Conservation (phyloP, 2,888 invertebrate species). For the Phrixothrix hirtus region DNA sequence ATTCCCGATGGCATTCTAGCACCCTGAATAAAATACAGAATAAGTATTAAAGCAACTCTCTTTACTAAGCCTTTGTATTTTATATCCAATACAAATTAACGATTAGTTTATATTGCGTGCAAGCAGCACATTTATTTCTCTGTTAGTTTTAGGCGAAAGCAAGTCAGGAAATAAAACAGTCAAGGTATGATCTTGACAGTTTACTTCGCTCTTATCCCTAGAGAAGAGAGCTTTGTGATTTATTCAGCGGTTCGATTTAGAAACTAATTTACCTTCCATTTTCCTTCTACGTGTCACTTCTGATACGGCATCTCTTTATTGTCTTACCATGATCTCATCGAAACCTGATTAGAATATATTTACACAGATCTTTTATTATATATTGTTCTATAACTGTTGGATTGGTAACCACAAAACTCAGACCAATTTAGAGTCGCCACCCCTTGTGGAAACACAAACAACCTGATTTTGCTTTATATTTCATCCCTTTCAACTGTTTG, state of each 20-base stretch:
- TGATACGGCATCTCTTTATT: slow-evolving; percentile 22
- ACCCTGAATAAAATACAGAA: slow-evolving; percentile 30
- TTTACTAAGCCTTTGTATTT: slow-evolving; percentile 5
- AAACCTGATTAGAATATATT: slow-evolving; percentile 28
- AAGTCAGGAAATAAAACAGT: slow-evolving; percentile 5
- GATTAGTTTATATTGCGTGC: slow-evolving; percentile 17
- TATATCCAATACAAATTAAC: slow-evolving; percentile 26
- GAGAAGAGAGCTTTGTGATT: slow-evolving; percentile 32
- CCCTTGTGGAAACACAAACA: too few species aligned
- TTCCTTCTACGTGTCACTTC: slow-evolving; percentile 32
- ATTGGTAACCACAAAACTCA: too few species aligned
- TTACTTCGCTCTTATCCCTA: slow-evolving; percentile 13
- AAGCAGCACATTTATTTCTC: slow-evolving; percentile 11
- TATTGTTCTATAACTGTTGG: too few species aligned
- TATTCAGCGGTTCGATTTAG: slow-evolving; percentile 38
- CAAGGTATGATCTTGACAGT: slow-evolving; percentile 14
- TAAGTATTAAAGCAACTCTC: slow-evolving; percentile 19
- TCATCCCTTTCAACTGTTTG: too few species aligned
- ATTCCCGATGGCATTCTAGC: slow-evolving; percentile 31
- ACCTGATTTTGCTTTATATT: too few species aligned
- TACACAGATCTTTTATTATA: slow-evolving; percentile 12
- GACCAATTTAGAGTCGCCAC: too few species aligned
- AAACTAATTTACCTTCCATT: slow-evolving; percentile 43
- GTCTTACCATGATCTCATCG: slow-evolving; percentile 24
- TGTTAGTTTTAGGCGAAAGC: slow-evolving; percentile 5